Base-by-base conservation (phyloP, 2,797 vertebrate species). In the Leptodactylus fallax region DNA sequence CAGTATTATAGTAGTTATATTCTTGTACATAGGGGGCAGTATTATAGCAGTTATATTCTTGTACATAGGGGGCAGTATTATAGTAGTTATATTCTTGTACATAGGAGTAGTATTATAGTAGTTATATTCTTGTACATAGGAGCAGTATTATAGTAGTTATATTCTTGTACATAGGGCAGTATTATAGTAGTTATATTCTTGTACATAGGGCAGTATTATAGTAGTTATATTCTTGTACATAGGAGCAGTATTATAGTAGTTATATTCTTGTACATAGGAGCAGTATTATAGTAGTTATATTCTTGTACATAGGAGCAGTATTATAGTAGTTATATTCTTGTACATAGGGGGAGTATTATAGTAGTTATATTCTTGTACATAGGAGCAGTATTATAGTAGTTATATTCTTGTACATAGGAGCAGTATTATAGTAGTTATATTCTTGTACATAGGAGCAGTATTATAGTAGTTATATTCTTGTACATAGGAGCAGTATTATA, bases 401-500 rank as follows among this genome's bases (percentile, higher is more conserved):
- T 69, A 16, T 69, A 72, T 72, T 45, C 69, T 45, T 72, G 69
- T 72, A 72, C 4, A 72, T 72, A 69, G 67, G 67, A n/a, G 2
- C 27, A 45, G 69, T 72, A 72, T 72, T 72, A 45, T 72, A 45
- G 69, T 72, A 72, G 27, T 72, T 69, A 72, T 72, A 72, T 72
- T 45, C 69, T 19, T 72, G 27, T 72, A 72, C 9, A 72, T 72
- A 45, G 61, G 16, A 10, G 63, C n/a, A 80, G 69, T 45, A 72
- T 72, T 72, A 72, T 72, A 72, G 69, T 72, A 72, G 69, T 47
- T 72, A 72, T 72, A 72, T 72, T 72, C 27, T 72, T 45, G 27
- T 72, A 72, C 6, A 69, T 72, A 72, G 69, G 69, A 16, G 69
- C 27, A 47, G 69, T 72, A 47, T 72, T 72, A 72, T 72, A 72